phyloP scores from a whole-genome alignment of 2,888 invertebrate genomes.

The Laspeyria flexula region DNA sequence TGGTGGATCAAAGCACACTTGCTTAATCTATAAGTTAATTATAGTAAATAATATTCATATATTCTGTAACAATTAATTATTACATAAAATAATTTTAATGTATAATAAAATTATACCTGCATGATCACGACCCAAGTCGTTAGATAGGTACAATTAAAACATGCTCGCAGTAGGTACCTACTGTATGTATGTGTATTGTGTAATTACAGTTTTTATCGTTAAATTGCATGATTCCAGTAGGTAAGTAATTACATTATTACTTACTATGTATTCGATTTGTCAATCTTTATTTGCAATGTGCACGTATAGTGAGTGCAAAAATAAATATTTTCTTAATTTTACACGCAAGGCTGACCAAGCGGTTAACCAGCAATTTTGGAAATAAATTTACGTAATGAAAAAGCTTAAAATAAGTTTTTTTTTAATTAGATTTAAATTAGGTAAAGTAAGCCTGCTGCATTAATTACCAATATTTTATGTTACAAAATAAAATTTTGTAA shows the following conservation, averaged over 20 bases:
- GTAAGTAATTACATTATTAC: constrained; percentile 9
- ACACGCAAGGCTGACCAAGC: no score
- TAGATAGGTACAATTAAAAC: constrained; percentile 21
- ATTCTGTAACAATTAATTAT: no score
- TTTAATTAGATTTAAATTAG: no score
- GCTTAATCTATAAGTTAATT: no score
- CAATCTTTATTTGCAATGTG: constrained; percentile 9
- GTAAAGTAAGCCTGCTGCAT: no score
- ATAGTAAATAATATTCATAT: no score
- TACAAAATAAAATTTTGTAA: no score
- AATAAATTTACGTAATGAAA: no score
- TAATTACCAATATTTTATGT: no score
- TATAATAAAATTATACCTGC: neutral
- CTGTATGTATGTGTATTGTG: constrained; percentile 5
- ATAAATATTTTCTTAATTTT: neutral
- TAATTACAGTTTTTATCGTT: constrained; percentile 22
- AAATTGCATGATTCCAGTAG: constrained; percentile 19
- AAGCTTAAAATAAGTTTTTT: no score
- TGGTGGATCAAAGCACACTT: no score
- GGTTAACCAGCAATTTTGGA: no score
- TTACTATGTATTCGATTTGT: constrained; percentile 26
- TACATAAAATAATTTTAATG: neutral
- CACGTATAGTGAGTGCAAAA: neutral
- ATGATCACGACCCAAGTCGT: constrained; percentile 12
- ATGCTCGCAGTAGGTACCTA: constrained; percentile 24